These are phyloP conservation scores for Tachysurus vachellii DNA, from an alignment of 2,113 vertebrate genomes.

Conservation along the genomic window DNA sequence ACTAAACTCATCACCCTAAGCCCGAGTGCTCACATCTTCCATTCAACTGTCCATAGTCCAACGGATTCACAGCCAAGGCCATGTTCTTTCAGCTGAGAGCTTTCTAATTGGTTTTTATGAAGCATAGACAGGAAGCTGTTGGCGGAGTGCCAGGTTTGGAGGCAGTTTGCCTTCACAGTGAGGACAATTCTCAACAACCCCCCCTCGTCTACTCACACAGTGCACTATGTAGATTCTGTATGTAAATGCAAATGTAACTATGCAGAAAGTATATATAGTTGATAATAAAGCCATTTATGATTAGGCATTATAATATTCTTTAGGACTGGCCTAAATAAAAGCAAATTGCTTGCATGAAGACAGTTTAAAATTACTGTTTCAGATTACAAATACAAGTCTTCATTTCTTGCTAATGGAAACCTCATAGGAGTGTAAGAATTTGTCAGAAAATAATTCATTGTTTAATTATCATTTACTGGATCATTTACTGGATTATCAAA, in stretches of 20 bases:
- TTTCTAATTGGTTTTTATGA: constrained; percentile 36
- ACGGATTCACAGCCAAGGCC: constrained; percentile 10
- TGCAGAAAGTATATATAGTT: background rate
- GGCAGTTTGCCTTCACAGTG: constrained; percentile 5
- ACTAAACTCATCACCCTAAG: background rate
- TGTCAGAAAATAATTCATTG: background rate
- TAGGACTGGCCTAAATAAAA: background rate
- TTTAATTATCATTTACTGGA: too few relatives aligned
- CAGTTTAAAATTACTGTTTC: background rate
- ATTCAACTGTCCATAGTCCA: constrained; percentile 27
- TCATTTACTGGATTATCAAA: too few relatives aligned
- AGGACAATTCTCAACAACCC: background rate
- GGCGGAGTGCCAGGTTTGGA: constrained; percentile 17
- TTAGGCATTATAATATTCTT: background rate
- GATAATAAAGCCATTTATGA: background rate
- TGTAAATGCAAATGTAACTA: background rate
- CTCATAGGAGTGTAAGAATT: background rate
- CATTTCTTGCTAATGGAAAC: background rate
- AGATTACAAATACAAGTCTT: background rate
- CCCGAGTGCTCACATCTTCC: constrained; percentile 26
- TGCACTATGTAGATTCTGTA: background rate
- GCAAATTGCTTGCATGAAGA: background rate
- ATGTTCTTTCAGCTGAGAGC: constrained; percentile 5
- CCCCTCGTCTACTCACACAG: background rate
- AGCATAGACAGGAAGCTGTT: constrained; percentile 27